Base-by-base conservation (phyloP, 2,888 invertebrate species). In the Tolmerus cingulatus region DNA sequence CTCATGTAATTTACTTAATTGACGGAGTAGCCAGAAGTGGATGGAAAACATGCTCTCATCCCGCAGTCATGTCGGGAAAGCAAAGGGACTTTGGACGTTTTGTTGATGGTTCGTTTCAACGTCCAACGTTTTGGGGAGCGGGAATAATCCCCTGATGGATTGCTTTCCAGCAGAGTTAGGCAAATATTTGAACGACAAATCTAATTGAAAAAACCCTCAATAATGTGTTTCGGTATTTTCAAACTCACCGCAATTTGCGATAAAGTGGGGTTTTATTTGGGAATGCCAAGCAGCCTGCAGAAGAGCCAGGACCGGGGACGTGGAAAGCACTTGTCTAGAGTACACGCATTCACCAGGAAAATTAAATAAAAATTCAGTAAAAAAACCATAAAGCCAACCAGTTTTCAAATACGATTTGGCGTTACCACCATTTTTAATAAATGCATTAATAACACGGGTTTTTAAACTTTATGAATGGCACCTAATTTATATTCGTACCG, bases 1-100 rank as follows among this genome's bases (percentile, higher is more conserved):
- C 37, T 57, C 19, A n/a, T 23, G 82, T 66, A 84, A 84, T 84
- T 84, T 57, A 55, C 23, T 66, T 84, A 84, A 84, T 84, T 66
- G 82, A 40, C 37, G 19, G 82, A 46, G 40, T 66, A 46, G n/a
- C 16, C 57, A 40, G 19, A 27, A 23, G 77, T 43, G 27, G 79
- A 51, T 27, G 27, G 66, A 66, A 66, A 23, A 66, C 66, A 66
- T 23, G 27, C 66, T 66, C 66, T 19, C 19, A 19, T 19, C 12
- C 27, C 66, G 7, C 12, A 55, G 55, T 19, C 19, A 5, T 55
- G 66, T 27, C 74, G 30, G 3, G 76, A 14, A 76, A 27, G 19
- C 40, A 76, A 76, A 76, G 76, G 76, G 9, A 30, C 34, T 34
- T 74, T 30, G 37, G 40, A 66, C 23, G 27, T 66, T 66, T 66